These are phyloP conservation scores for Fratercula arctica DNA, from an alignment of 2,797 vertebrate species.

Conservation along the genomic window DNA sequence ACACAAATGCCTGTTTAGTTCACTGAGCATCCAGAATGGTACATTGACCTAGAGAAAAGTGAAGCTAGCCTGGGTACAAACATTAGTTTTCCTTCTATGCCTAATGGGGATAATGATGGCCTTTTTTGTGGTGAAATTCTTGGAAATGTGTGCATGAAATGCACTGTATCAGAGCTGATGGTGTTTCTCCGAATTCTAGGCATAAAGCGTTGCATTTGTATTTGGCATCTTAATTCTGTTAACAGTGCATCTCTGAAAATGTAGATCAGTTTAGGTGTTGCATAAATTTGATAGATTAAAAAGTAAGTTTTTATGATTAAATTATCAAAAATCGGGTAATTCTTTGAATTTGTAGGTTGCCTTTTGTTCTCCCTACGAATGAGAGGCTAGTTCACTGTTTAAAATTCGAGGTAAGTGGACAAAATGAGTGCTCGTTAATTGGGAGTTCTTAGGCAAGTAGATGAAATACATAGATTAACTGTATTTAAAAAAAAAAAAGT, in stretches of 20 bases:
- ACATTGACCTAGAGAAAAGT: background rate
- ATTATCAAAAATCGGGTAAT: background rate
- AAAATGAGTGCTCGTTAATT: conserved; percentile 10
- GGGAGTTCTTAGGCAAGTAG: background rate
- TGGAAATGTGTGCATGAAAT: background rate
- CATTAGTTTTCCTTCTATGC: background rate
- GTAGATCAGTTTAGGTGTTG: background rate
- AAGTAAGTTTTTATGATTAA: conserved; percentile 41
- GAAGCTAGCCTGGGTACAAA: background rate
- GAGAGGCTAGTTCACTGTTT: conserved; percentile 26
- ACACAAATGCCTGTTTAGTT: background rate
- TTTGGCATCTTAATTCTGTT: background rate
- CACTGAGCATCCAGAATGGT: background rate
- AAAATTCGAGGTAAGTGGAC: conserved; percentile 40
- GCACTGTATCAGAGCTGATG: background rate
- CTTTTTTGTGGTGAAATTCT: background rate
- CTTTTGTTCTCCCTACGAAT: background rate
- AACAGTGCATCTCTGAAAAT: background rate
- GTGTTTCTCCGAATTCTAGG: background rate
- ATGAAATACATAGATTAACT: background rate
- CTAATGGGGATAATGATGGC: background rate
- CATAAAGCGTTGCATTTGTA: background rate
- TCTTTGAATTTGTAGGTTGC: background rate
- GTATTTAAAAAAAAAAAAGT: background rate
- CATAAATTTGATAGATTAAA: background rate